Percentiles rank a stretch among this genome's conserved stretches.
phyloP scores from a whole-genome alignment of 1,140 invertebrate genomes.

The Magallana gigas region DNA sequence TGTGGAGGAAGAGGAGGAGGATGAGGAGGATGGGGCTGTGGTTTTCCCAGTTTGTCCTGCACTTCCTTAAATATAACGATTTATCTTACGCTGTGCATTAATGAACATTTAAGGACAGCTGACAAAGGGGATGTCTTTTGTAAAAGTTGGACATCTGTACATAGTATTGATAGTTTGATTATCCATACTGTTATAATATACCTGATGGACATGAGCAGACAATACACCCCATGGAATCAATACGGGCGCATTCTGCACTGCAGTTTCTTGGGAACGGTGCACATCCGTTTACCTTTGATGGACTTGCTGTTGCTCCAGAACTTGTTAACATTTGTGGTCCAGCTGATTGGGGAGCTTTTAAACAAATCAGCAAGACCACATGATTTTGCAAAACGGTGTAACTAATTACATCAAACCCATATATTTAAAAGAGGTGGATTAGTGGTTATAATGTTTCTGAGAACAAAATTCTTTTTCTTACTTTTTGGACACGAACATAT shows the following conservation, averaged over 20 bases:
- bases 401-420: too few species aligned
- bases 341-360: not conserved
- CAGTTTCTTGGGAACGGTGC: constrained; percentile 35
- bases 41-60: not conserved
- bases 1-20: constrained; percentile 16
- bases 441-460: too few species aligned
- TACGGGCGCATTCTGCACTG: constrained; percentile 20
- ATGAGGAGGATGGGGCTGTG: not conserved
- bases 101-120: not conserved
- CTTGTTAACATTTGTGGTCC: not conserved
- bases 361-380: too few species aligned
- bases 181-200: not conserved
- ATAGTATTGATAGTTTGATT: not conserved
- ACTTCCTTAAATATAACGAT: not conserved
- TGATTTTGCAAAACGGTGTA: too few species aligned
- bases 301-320: not conserved
- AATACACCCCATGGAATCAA: constrained; percentile 29
- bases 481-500: constrained; percentile 41
- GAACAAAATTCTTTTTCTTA: not conserved
- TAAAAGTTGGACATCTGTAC: too few species aligned
- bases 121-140: too few species aligned
- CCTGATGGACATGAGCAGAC: constrained; percentile 15
- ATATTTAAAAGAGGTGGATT: too few species aligned
- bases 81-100: not conserved
- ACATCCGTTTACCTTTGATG: constrained; percentile 20